A percentile compares a stretch with the other conserved stretches of the same genome.
These are phyloP conservation scores for Varanus komodoensis DNA, from an alignment of 2,113 vertebrate species.

Conservation along the genomic window DNA sequence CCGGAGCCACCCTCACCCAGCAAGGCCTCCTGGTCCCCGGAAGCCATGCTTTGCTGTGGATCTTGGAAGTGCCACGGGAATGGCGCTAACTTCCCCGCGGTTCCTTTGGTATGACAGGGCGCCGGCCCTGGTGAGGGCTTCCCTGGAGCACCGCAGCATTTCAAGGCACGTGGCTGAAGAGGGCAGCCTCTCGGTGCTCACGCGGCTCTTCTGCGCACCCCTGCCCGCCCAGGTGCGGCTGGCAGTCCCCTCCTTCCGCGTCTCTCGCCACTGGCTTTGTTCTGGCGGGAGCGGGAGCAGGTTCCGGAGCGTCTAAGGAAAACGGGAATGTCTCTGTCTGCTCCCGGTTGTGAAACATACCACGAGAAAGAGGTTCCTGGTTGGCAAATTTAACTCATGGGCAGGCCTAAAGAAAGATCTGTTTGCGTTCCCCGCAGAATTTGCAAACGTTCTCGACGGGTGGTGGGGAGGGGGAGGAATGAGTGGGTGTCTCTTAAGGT, in stretches of 20 bases:
- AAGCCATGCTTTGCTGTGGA: neutral
- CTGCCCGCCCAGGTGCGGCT: neutral
- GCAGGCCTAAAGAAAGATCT: neutral
- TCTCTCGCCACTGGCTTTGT: neutral
- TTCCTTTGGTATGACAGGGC: neutral
- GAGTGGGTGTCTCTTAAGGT: neutral
- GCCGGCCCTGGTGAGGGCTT: neutral
- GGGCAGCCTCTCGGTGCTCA: rapidly evolving
- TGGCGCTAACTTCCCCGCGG: neutral
- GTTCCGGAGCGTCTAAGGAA: neutral
- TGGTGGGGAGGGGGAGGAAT: neutral
- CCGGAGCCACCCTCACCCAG: neutral
- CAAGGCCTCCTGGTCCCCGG: neutral
- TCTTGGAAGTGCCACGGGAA: neutral
- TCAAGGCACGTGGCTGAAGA: slow-evolving; percentile 13
- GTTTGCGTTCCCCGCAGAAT: too few relatives aligned
- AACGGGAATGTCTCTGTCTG: rapidly evolving
- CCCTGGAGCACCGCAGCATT: neutral
- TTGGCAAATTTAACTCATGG: neutral
- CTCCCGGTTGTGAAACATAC: neutral
- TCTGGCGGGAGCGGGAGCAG: neutral
- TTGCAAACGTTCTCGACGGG: neutral
- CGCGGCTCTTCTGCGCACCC: neutral
- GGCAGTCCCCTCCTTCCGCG: rapidly evolving
- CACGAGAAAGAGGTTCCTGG: neutral